Conservation (phyloP, 2,888 invertebrate genomes). For the Cheilosia impressa region DNA sequence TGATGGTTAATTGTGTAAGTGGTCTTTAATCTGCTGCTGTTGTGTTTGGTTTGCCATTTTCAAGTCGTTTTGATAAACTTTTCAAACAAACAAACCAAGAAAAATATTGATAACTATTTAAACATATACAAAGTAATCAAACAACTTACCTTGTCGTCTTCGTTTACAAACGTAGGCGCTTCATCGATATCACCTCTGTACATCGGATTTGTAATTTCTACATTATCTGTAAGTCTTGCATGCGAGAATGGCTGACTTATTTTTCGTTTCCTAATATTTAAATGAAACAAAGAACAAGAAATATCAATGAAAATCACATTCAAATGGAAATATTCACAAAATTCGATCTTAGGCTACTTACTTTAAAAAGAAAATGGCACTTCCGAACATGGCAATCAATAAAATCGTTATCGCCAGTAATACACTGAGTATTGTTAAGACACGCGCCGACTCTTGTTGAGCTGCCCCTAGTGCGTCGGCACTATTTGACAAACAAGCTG, state of each 20-base stretch:
- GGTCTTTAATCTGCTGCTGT: too few species aligned
- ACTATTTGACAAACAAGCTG: constrained; percentile 82
- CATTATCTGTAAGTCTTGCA: constrained; percentile 92
- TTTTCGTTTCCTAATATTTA: constrained; percentile 83
- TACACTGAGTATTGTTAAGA: constrained; percentile 81
- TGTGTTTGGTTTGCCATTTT: too few species aligned
- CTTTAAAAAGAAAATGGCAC: constrained; percentile 83
- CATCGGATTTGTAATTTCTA: constrained; percentile 94
- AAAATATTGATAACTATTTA: too few species aligned
- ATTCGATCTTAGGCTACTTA: constrained; percentile 78
- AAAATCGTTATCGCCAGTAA: constrained; percentile 80
- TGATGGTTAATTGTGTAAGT: too few species aligned
- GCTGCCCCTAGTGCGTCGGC: constrained; percentile 81
- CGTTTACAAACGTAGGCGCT: constrained; percentile 85
- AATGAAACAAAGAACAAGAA: not conserved
- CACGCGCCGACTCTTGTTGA: constrained; percentile 77
- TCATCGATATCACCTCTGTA: constrained; percentile 90
- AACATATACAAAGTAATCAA: too few species aligned
- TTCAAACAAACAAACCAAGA: too few species aligned
- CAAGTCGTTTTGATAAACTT: too few species aligned
- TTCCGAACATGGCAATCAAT: constrained; percentile 80
- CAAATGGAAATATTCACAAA: not conserved
- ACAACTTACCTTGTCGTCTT: constrained; percentile 86
- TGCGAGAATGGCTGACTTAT: constrained; percentile 89
- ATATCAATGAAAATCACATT: not conserved